Evolutionary conservation across 2,797 vertebrate species (phyloP).

Genomic region (Pangasius djambal): DNA sequence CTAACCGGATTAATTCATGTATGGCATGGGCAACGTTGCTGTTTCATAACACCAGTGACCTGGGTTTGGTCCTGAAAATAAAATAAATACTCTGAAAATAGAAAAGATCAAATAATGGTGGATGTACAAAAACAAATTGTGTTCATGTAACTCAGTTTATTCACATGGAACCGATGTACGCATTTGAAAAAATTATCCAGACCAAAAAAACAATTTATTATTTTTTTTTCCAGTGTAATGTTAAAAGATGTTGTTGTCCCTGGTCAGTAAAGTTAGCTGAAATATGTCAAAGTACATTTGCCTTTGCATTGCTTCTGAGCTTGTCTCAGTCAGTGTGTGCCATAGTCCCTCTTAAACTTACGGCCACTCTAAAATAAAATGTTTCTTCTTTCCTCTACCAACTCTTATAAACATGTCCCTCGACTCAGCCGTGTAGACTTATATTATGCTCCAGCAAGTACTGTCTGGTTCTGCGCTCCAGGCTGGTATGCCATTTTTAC

Average conservation of each 20-base stretch:
- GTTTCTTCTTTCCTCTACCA: not conserved
- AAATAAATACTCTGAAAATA: no score
- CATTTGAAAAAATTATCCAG: no score
- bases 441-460: not conserved
- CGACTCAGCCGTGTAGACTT: not conserved
- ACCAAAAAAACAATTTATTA: not conserved
- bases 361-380: not conserved
- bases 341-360: not conserved
- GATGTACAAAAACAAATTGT: not conserved
- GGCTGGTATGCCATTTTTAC: constrained; percentile 16
- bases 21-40: not conserved
- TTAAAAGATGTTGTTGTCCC: not conserved
- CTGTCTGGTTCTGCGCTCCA: not conserved
- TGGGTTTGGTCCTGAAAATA: not conserved
- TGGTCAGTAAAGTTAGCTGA: not conserved
- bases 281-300: not conserved
- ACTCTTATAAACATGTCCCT: constrained; percentile 9
- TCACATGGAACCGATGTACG: not conserved
- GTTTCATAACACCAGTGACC: not conserved
- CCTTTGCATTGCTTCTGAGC: not conserved
- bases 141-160: not conserved
- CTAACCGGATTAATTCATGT: not conserved
- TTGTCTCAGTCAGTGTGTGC: not conserved
- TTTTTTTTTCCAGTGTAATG: not conserved
- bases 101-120: not conserved